Percentiles rank a stretch among this genome's conserved stretches.
phyloP scores from a whole-genome alignment of 2,888 invertebrate genomes.

The Melanostoma scalare region DNA sequence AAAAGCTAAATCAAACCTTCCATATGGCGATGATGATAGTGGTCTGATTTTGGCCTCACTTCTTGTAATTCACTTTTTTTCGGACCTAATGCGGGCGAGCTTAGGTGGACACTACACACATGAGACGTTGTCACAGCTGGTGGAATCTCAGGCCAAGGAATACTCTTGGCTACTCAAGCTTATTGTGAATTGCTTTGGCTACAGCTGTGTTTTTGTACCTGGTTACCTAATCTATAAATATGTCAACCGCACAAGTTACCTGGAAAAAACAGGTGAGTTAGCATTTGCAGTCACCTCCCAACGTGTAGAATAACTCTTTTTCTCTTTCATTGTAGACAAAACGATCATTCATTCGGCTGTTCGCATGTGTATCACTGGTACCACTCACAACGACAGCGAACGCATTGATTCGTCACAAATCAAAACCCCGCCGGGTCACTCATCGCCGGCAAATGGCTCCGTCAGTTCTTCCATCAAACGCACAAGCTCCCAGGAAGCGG shows the following conservation, averaged over 20 bases:
- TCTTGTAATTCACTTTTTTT: constrained; percentile 80
- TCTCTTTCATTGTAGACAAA: constrained; percentile 73
- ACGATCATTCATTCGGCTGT: constrained; percentile 78
- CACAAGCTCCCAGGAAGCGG: constrained; percentile 84
- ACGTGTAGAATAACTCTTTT: neutral
- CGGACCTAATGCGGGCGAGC: constrained; percentile 79
- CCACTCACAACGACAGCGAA: constrained; percentile 77
- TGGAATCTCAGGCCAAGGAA: constrained; percentile 82
- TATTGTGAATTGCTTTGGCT: constrained; percentile 91
- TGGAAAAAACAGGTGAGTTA: constrained; percentile 88
- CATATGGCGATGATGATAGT: constrained; percentile 2
- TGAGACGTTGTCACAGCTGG: constrained; percentile 80
- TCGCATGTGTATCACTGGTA: constrained; percentile 80
- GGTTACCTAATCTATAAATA: constrained; percentile 92
- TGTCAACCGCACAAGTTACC: constrained; percentile 89
- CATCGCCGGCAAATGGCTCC: constrained; percentile 74
- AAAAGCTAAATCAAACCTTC: neutral
- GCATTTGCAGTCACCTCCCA: neutral
- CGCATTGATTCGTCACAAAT: constrained; percentile 83
- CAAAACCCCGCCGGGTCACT: constrained; percentile 78
- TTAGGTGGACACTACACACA: constrained; percentile 79
- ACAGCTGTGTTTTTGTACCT: constrained; percentile 93
- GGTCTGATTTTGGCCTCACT: constrained; percentile 74
- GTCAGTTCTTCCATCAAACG: constrained; percentile 77
- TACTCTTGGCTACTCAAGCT: constrained; percentile 91